Evolutionary conservation across 2,113 vertebrate species (phyloP).

Genomic region (Bothrops jararaca): DNA sequence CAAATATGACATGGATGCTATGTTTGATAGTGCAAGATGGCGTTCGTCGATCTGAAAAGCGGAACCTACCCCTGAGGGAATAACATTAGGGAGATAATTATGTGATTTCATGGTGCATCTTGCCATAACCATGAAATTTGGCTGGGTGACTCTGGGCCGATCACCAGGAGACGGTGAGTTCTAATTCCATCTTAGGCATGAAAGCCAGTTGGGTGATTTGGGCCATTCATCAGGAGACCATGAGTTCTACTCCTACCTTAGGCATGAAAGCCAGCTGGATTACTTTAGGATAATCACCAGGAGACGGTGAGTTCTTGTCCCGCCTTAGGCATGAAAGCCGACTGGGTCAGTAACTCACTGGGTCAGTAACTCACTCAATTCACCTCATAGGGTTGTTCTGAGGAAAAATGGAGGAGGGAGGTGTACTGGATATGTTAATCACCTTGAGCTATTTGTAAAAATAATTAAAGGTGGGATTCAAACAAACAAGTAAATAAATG

Average conservation of each 20-base stretch:
- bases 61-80: not conserved
- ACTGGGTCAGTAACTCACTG: no score
- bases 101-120: not conserved
- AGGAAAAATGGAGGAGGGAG: not conserved
- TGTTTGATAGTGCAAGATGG: not conserved
- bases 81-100: not conserved
- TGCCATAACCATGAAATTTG: not conserved
- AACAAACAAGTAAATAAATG: not conserved
- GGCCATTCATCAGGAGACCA: no score
- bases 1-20: not conserved
- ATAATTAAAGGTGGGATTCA: not conserved
- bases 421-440: not conserved
- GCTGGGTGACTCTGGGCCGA: no score
- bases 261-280: not conserved
- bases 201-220: no score
- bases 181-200: no score
- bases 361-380: no score
- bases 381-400: not conserved
- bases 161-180: no score
- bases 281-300: not conserved
- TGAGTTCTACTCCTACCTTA: rapidly evolving
- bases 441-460: not conserved
- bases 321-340: not conserved
- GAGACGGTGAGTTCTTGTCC: not conserved
- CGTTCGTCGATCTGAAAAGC: not conserved